Conservation (phyloP, 2,113 vertebrate genomes). For the Phrynosoma blainvillii region DNA sequence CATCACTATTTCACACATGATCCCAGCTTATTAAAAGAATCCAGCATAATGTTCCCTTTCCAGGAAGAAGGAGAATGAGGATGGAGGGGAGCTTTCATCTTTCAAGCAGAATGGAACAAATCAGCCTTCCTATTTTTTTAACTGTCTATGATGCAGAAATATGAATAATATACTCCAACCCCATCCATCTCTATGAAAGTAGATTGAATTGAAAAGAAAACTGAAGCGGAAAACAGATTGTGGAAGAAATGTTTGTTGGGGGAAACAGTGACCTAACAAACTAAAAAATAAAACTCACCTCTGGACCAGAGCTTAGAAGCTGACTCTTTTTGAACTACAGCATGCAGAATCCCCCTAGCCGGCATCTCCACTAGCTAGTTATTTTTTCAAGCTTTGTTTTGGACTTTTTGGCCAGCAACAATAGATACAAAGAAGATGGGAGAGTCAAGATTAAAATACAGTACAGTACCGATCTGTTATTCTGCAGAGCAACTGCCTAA, state of each 20-base stretch:
- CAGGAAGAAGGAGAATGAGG: background rate
- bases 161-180: slow-evolving; percentile 4
- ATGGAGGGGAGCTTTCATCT: background rate
- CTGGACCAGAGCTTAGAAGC: too few relatives aligned
- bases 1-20: slow-evolving; percentile 38
- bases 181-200: slow-evolving; percentile 1
- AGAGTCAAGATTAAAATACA: background rate
- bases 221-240: too few relatives aligned
- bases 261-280: background rate
- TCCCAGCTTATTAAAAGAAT: slow-evolving; percentile 44
- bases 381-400: too few relatives aligned
- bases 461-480: too few relatives aligned
- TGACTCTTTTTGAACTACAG: too few relatives aligned
- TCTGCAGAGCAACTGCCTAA: background rate
- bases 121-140: slow-evolving; percentile 26
- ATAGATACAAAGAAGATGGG: background rate
- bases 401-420: background rate
- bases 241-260: background rate
- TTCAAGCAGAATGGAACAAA: background rate
- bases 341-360: too few relatives aligned
- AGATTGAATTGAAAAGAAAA: background rate
- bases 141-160: slow-evolving; percentile 3
- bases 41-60: slow-evolving; percentile 17
- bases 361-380: too few relatives aligned
- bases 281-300: background rate